phyloP scores from a whole-genome alignment of 2,888 invertebrate species.

The Trissolcus brochymenae region DNA sequence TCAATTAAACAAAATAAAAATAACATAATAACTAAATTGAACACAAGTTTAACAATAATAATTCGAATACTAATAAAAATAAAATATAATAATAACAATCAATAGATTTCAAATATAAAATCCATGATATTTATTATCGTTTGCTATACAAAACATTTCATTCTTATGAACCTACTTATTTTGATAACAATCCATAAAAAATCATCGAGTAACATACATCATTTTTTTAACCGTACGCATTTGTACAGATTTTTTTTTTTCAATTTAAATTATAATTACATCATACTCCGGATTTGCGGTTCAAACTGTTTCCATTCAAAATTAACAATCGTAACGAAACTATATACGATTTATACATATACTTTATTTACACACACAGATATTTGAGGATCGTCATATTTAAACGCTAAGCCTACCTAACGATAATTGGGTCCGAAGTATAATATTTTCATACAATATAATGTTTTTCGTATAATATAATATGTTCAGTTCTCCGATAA shows the following conservation, averaged over 20 bases:
- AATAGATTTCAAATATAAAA: conserved; percentile 15
- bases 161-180: conserved; percentile 7
- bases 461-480: neutral
- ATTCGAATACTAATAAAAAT: too few relatives aligned
- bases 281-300: too few relatives aligned
- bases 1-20: neutral
- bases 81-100: too few relatives aligned
- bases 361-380: conserved; percentile 19
- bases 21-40: too few relatives aligned
- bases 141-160: conserved; percentile 20
- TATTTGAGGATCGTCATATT: too few relatives aligned
- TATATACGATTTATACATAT: neutral
- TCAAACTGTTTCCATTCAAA: too few relatives aligned
- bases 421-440: too few relatives aligned
- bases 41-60: too few relatives aligned
- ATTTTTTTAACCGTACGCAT: too few relatives aligned
- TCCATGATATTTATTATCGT: conserved; percentile 12
- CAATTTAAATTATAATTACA: neutral
- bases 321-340: too few relatives aligned
- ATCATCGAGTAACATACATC: conserved; percentile 14
- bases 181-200: conserved; percentile 16
- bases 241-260: too few relatives aligned
- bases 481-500: conserved; percentile 19
- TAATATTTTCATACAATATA: neutral
- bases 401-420: neutral